Conservation (phyloP, 2,888 invertebrate genomes). For the Amaurobius ferox region DNA sequence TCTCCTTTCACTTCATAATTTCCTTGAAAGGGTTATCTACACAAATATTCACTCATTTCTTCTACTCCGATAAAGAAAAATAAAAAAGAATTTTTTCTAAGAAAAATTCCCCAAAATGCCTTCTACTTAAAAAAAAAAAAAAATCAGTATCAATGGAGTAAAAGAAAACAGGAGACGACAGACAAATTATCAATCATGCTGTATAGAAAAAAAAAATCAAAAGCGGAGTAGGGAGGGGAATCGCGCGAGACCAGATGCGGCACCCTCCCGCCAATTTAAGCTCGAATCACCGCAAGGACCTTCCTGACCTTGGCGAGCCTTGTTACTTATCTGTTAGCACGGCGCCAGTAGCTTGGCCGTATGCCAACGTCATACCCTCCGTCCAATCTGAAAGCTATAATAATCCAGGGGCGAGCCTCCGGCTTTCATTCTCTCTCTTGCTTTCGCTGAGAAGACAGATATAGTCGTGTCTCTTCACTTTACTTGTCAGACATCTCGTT, state of each 20-base stretch:
- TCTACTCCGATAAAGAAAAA: too few species aligned
- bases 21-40: too few species aligned
- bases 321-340: slow-evolving; percentile 39
- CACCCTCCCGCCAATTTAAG: slow-evolving; percentile 13
- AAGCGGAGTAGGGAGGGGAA: neutral
- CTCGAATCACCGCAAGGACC: slow-evolving; percentile 37
- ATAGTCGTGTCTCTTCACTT: too few species aligned
- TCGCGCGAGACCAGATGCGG: slow-evolving; percentile 32
- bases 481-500: neutral
- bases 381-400: slow-evolving; percentile 33
- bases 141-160: neutral
- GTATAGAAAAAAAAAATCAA: neutral
- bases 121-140: neutral
- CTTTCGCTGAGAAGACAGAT: neutral
- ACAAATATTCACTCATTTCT: too few species aligned
- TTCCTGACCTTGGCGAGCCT: slow-evolving; percentile 63
- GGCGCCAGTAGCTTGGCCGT: slow-evolving; percentile 52
- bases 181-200: slow-evolving; percentile 9
- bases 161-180: neutral
- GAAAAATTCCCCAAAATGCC: neutral
- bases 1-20: too few species aligned
- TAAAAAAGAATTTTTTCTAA: too few species aligned
- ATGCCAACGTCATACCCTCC: slow-evolving; percentile 28
- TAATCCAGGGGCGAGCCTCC: slow-evolving; percentile 45
- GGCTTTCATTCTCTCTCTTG: slow-evolving; percentile 9